Conservation (phyloP, 2,113 vertebrate genomes). For the Clupea harengus region DNA sequence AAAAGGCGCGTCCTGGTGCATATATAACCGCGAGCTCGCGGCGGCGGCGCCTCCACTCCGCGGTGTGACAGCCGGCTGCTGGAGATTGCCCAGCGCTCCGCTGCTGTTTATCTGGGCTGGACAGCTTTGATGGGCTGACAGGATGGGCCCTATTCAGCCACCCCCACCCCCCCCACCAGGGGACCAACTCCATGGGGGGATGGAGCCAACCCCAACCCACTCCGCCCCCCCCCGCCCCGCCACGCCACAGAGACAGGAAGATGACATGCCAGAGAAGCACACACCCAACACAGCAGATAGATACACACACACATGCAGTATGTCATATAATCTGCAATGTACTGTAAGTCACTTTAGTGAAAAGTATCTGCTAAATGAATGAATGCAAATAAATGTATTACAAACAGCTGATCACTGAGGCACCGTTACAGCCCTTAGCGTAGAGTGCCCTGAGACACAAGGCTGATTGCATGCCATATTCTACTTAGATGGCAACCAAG, state of each 20-base stretch:
- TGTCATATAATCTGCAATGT: constrained; percentile 23
- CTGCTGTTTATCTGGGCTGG: constrained; percentile 26
- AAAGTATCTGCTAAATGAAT: neutral
- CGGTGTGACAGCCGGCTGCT: neutral
- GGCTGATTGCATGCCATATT: neutral
- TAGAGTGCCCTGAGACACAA: neutral
- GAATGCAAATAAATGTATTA: neutral
- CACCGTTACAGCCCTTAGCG: no score
- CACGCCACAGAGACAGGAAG: neutral
- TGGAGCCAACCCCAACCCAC: neutral
- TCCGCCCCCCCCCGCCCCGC: neutral
- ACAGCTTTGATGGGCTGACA: constrained; percentile 15
- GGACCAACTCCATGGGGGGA: neutral
- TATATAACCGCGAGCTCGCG: constrained; percentile 65
- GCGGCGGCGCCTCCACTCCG: neutral
- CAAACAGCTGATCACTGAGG: neutral
- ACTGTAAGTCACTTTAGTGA: neutral
- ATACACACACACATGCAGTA: neutral
- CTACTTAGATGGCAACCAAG: neutral
- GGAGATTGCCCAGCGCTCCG: no score
- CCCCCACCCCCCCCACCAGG: neutral
- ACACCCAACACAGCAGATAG: neutral
- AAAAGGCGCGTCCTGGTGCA: constrained; percentile 64
- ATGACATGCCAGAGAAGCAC: neutral
- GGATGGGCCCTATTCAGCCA: neutral